Base-by-base conservation (phyloP, 2,113 vertebrate genomes). In the Alosa alosa region DNA sequence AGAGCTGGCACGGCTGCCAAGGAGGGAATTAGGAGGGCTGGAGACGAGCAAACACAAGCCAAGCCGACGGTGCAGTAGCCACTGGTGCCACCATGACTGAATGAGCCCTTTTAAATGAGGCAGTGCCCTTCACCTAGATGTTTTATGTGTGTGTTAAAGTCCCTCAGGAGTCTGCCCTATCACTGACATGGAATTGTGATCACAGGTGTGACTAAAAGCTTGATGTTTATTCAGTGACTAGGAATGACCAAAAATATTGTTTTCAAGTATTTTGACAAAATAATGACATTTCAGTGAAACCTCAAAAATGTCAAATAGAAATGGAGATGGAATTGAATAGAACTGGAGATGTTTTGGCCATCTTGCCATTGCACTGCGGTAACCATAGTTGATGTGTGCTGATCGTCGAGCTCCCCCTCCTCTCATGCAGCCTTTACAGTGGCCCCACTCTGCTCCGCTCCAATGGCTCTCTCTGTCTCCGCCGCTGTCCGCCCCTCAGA, bases 401-500 rank as follows among this genome's bases (percentile, higher is more conserved):
- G 31, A 31, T 1, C 31, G 3, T 15, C 25, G 1, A 2, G 25
- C 64, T 17, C 72, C 11, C 25, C 25, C 1, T 36, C 72, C 72
- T 41, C 72, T 6, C 64, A 39, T 36, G 41, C 64, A 60, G 15
- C 36, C 83, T 84, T 25, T 25, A 57, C 15, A 39, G 22, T 78
- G 86, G 81, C 81, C 17, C 72, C 25, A 3, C 18, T 81, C 31
- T 1, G n/a, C 72, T 78, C 72, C 72, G 36, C 72, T 78, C 13
- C 31, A 39, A 17, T 78, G 36, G 31, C 72, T 4, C 39, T 55
- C 55, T 83, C 82, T 52, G 9, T 52, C 82, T 82, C 82, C 25
- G 50, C 4, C 25, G 17, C 44, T 81, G 52, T 55, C 85, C 52
- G 57, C 83, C 20, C 83, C 82, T 86, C 11, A 10, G 55, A 84